Percentiles rank a stretch among this genome's conserved stretches.
These are phyloP conservation scores for Eristalinus aeneus DNA, from an alignment of 2,888 invertebrate genomes.

Conservation along the genomic window DNA sequence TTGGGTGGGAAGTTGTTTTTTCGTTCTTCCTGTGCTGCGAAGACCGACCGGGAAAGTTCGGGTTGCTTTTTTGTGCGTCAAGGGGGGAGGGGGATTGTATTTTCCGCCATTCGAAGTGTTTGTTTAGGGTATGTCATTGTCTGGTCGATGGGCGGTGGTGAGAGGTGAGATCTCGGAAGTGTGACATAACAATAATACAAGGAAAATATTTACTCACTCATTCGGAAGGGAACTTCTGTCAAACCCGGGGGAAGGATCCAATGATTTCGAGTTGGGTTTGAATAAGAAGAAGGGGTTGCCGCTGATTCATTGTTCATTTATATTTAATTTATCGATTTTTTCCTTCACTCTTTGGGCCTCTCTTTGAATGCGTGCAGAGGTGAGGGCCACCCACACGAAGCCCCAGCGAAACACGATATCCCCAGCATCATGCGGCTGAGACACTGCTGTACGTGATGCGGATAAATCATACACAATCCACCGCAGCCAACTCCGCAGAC, in stretches of 20 bases:
- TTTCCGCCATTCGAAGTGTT: conserved; percentile 49
- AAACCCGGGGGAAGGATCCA: not conserved
- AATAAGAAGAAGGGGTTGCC: conserved; percentile 35
- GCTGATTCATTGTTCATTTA: conserved; percentile 36
- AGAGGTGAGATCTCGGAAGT: conserved; percentile 32
- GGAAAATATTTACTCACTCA: conserved; percentile 65
- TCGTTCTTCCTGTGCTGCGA: not conserved
- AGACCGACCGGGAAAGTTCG: not conserved
- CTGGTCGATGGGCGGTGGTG: conserved; percentile 43
- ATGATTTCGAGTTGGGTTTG: conserved; percentile 2
- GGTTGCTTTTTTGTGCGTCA: conserved; percentile 5
- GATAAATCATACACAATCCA: conserved; percentile 15
- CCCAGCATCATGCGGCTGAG: conserved; percentile 10
- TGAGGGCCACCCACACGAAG: not conserved
- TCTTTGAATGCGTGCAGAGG: not conserved
- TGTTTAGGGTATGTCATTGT: conserved; percentile 66
- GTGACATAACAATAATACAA: conserved; percentile 68
- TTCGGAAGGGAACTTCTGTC: conserved; percentile 30
- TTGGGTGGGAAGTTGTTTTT: conserved; percentile 58
- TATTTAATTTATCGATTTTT: conserved; percentile 49
- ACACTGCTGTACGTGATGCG: conserved; percentile 5
- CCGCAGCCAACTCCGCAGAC: not conserved
- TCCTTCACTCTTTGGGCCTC: not conserved
- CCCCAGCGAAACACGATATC: conserved; percentile 17
- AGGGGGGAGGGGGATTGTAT: not conserved